These are phyloP conservation scores for Brachypterus glaber DNA, from an alignment of 2,888 invertebrate genomes.

Conservation along the genomic window DNA sequence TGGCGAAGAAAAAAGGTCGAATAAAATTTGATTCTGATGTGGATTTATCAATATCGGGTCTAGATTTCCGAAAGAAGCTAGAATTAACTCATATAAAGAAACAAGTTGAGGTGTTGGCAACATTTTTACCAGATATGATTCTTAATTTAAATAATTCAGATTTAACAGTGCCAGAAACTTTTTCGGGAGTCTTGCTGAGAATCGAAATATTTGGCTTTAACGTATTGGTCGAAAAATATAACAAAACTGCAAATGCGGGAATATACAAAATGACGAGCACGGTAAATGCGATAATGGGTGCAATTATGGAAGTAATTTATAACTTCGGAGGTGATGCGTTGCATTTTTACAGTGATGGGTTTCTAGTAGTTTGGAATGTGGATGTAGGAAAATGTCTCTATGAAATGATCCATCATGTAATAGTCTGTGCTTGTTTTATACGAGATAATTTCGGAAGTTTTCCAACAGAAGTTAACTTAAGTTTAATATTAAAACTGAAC, in stretches of 20 bases:
- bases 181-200: neutral
- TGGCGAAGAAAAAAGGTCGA: too few relatives aligned
- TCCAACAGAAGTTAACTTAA: neutral
- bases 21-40: too few relatives aligned
- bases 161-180: neutral
- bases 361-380: neutral
- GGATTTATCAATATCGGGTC: too few relatives aligned
- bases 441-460: neutral
- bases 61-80: conserved; percentile 2
- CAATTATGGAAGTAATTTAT: neutral
- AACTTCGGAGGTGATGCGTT: neutral
- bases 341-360: neutral
- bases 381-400: neutral
- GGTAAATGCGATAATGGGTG: neutral
- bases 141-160: neutral
- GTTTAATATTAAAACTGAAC: neutral
- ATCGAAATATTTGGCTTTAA: neutral
- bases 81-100: neutral
- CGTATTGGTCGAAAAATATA: neutral
- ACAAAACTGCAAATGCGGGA: neutral
- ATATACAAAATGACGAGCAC: neutral
- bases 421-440: neutral
- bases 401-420: neutral
- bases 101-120: neutral
- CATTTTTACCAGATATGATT: neutral